Conservation (phyloP, 2,888 invertebrate genomes). For the Ecliptopera silaceata region DNA sequence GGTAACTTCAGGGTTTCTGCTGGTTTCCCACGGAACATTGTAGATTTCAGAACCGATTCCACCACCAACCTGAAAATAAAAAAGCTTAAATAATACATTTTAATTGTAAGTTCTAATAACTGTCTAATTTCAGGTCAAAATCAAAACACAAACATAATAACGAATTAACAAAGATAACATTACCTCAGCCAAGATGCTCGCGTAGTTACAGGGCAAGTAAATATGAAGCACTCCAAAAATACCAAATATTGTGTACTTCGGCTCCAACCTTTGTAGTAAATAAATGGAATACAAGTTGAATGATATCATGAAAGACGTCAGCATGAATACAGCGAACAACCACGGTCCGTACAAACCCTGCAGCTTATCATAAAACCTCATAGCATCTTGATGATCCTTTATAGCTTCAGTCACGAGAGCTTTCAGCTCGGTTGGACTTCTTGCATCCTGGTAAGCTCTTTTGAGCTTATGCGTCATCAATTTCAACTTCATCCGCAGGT, state of each 20-base stretch:
- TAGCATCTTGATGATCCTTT: slow-evolving; percentile 58
- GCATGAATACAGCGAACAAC: slow-evolving; percentile 57
- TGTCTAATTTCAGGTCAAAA: too few relatives aligned
- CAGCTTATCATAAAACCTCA: slow-evolving; percentile 51
- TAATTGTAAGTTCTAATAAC: neutral
- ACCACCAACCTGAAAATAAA: slow-evolving; percentile 52
- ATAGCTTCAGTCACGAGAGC: slow-evolving; percentile 50
- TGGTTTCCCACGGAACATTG: slow-evolving; percentile 51
- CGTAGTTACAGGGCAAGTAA: slow-evolving; percentile 62
- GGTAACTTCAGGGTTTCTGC: slow-evolving; percentile 49
- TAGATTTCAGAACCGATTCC: slow-evolving; percentile 56
- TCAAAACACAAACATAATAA: too few relatives aligned
- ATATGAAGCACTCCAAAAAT: slow-evolving; percentile 56
- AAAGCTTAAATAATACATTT: neutral
- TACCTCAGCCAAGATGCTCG: slow-evolving; percentile 60
- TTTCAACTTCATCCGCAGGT: slow-evolving; percentile 62
- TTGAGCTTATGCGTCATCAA: slow-evolving; percentile 52
- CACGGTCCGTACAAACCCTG: slow-evolving; percentile 63
- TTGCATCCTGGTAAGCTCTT: slow-evolving; percentile 50
- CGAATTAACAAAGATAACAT: too few relatives aligned
- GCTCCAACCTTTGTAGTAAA: slow-evolving; percentile 49
- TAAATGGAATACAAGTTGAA: slow-evolving; percentile 63
- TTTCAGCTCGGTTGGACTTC: slow-evolving; percentile 43
- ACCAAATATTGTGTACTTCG: slow-evolving; percentile 57
- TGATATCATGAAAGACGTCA: slow-evolving; percentile 58